A percentile compares a stretch with the other conserved stretches of the same genome.
Evolutionary conservation across 2,113 vertebrate genomes (phyloP).

Genomic region (Ornithorhynchus anatinus): DNA sequence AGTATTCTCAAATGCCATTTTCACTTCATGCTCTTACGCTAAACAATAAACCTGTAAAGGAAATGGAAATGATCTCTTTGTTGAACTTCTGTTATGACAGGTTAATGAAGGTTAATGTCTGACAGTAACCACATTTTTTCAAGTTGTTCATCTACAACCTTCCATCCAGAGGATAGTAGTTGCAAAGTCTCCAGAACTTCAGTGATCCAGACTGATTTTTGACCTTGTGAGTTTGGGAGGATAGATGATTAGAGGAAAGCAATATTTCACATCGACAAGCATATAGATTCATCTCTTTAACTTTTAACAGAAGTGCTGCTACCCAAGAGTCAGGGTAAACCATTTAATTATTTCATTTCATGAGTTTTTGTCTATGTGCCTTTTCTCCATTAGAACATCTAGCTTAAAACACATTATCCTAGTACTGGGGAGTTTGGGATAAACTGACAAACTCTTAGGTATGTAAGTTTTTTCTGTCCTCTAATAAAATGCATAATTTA

Average conservation of each 20-base stretch:
- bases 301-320: neutral
- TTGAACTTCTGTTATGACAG: neutral
- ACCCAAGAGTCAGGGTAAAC: slow-evolving; percentile 12
- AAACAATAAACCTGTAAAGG: too few relatives aligned
- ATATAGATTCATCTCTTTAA: neutral
- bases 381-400: slow-evolving; percentile 32
- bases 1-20: too few relatives aligned
- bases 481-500: slow-evolving; percentile 64
- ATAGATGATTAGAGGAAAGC: neutral
- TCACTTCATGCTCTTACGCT: too few relatives aligned
- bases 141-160: neutral
- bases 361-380: slow-evolving; percentile 11
- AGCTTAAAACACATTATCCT: slow-evolving; percentile 24
- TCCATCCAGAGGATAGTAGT: neutral
- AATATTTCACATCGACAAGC: neutral
- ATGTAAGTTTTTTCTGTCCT: slow-evolving; percentile 26
- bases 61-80: neutral
- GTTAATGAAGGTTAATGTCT: neutral
- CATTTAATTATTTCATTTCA: slow-evolving; percentile 17
- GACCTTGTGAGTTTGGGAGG: neutral
- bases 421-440: slow-evolving; percentile 48
- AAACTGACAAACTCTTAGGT: slow-evolving; percentile 56
- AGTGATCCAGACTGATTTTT: neutral
- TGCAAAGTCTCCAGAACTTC: neutral
- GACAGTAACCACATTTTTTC: neutral